Base-by-base conservation (phyloP, 64 coral and sea anemone genomes). In the Montipora capricornis region DNA sequence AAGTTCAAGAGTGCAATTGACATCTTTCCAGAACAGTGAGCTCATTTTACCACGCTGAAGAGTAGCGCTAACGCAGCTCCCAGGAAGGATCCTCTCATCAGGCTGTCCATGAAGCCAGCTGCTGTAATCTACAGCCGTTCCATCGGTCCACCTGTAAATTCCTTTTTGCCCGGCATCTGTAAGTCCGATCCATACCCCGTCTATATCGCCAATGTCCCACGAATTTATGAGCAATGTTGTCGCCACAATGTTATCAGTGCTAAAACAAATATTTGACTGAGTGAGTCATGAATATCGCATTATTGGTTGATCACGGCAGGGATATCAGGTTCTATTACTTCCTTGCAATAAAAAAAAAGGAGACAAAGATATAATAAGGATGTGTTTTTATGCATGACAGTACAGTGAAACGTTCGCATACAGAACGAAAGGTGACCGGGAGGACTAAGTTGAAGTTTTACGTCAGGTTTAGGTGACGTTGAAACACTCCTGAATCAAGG, bases 51-150 rank as follows among this genome's bases (percentile, higher is more conserved):
- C 86, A 22, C 19, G 59, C 17, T 68, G 91, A 3, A 97, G 58
- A 3, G 79, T 92, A 24, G 93, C 96, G 60, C 66, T 74, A 71
- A 97, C 93, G 68, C 96, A 97, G 60, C 96, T 97, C 22, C 93
- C 93, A 3, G 59, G 75, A 15, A 50, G 8, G 14, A 17, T 37
- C 59, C 92, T 90, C 59, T 95, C 96, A 16, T 92, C 85, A 44
- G 96, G 96, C 87, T 97, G 88, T 24, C 80, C 84, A 84, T 94
- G 84, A 44, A 76, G 91, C 96, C 96, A 97, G 50, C 88, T 91
- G 71, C 83, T 89, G 53, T 88, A 97, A 20, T 91, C 77, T 1
- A 97, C 51, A 19, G 78, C 49, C 11, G 83, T 74, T 57, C 82
- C 83, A 80, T 97, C 96, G 16, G 84, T 64, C 96, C 96, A 97